Conservation (phyloP, 2,797 vertebrate species). For the Carcharodon carcharias region DNA sequence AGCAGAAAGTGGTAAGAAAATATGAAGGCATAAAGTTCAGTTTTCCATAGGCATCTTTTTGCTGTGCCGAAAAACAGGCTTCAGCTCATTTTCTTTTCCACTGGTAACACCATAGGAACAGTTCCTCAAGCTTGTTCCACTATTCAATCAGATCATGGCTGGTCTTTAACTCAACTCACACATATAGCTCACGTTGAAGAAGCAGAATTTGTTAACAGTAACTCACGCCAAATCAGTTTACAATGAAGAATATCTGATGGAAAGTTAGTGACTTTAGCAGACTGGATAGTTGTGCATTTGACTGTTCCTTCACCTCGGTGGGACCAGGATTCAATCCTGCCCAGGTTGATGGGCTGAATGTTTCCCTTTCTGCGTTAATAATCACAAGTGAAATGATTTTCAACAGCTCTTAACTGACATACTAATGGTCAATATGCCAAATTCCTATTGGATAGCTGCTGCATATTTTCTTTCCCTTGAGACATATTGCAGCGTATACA, state of each 20-base stretch:
- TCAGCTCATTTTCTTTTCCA: slow-evolving; percentile 5
- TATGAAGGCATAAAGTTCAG: background rate
- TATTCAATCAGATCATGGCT: background rate
- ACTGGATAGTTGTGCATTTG: background rate
- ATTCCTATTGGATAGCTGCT: background rate
- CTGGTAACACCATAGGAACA: background rate
- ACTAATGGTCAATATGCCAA: background rate
- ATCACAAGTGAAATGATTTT: background rate
- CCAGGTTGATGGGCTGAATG: background rate
- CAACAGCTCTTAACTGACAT: background rate
- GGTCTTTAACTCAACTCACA: background rate
- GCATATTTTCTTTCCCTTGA: background rate
- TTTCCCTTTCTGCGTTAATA: background rate
- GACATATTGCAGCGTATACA: background rate
- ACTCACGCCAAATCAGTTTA: too few relatives aligned
- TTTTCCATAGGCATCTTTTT: slow-evolving; percentile 15
- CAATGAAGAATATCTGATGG: background rate
- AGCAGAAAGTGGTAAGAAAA: slow-evolving; percentile 1
- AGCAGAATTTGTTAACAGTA: background rate
- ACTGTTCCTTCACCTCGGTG: background rate
- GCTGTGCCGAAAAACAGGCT: background rate
- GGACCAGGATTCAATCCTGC: background rate
- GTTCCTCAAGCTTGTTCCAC: slow-evolving; percentile 4
- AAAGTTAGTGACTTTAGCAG: background rate
- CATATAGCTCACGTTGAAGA: background rate